phyloP scores from a whole-genome alignment of 2,113 vertebrate genomes.

The Albula goreensis region DNA sequence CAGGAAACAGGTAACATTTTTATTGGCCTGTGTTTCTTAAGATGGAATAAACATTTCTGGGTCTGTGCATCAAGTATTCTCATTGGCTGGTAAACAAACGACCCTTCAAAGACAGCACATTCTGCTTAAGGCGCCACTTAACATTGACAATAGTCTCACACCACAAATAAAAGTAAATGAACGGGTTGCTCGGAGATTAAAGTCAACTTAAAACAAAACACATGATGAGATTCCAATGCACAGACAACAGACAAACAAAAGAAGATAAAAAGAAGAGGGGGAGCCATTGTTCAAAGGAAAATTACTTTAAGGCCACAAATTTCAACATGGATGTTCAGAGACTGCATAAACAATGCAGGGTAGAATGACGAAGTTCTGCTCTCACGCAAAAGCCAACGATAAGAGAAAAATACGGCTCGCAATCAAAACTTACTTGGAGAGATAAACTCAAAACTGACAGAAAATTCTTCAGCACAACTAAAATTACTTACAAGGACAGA shows the following conservation, averaged over 20 bases:
- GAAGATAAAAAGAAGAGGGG: slow-evolving; percentile 1
- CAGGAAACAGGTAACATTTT: neutral
- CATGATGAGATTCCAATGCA: neutral
- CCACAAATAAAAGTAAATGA: neutral
- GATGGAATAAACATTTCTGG: neutral
- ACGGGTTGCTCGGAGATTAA: slow-evolving; percentile 17
- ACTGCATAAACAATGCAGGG: neutral
- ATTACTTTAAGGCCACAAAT: neutral
- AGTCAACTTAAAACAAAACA: slow-evolving; percentile 23
- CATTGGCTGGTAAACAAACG: slow-evolving; percentile 5
- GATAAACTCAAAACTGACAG: neutral
- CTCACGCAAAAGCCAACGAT: neutral
- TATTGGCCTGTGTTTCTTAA: neutral
- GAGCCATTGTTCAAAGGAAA: slow-evolving; percentile 8
- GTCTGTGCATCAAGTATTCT: neutral
- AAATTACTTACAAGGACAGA: neutral
- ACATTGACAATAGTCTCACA: neutral
- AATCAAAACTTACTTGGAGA: neutral
- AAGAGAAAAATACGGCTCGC: neutral
- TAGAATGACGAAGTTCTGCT: neutral
- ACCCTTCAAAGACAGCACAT: slow-evolving; percentile 1
- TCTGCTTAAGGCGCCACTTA: neutral
- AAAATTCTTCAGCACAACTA: neutral
- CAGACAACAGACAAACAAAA: neutral
- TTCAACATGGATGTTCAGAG: neutral